phyloP scores from a whole-genome alignment of 2,797 vertebrate genomes.

The Phrynocephalus forsythii region DNA sequence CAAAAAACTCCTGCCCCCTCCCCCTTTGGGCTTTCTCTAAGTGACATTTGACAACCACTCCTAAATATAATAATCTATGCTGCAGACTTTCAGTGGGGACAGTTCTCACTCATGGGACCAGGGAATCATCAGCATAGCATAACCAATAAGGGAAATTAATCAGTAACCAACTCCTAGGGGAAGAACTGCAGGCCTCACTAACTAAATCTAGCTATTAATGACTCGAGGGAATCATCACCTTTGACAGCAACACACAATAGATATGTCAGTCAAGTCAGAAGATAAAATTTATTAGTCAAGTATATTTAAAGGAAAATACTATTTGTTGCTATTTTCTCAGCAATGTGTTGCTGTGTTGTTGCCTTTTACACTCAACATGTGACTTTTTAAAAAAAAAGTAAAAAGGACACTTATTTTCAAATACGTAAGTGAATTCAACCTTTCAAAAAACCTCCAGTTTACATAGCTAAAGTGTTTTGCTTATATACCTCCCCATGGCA shows the following conservation, averaged over 20 bases:
- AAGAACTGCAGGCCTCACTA: background rate
- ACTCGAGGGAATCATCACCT: conserved; percentile 9
- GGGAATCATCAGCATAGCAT: conserved; percentile 47
- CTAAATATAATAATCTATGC: conserved; percentile 52
- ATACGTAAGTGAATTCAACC: background rate
- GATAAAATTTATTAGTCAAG: background rate
- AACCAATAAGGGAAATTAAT: conserved; percentile 51
- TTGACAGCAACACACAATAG: background rate
- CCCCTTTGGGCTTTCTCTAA: conserved; percentile 28
- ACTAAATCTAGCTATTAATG: conserved; percentile 5
- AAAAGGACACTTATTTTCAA: background rate
- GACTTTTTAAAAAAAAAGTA: background rate
- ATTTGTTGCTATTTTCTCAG: background rate
- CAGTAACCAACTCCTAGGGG: conserved; percentile 37
- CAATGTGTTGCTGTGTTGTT: accelerated
- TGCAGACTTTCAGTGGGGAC: conserved; percentile 37
- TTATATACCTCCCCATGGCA: too few relatives aligned
- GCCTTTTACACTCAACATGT: background rate
- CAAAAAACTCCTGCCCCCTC: conserved; percentile 26
- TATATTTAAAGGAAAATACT: background rate
- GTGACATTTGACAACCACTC: conserved; percentile 42
- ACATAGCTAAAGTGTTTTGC: too few relatives aligned
- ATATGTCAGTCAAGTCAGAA: conserved; percentile 32
- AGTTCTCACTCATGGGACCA: conserved; percentile 7
- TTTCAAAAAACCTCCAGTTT: too few relatives aligned